Conservation (phyloP, 2,797 vertebrate species). For the Liasis olivaceus region DNA sequence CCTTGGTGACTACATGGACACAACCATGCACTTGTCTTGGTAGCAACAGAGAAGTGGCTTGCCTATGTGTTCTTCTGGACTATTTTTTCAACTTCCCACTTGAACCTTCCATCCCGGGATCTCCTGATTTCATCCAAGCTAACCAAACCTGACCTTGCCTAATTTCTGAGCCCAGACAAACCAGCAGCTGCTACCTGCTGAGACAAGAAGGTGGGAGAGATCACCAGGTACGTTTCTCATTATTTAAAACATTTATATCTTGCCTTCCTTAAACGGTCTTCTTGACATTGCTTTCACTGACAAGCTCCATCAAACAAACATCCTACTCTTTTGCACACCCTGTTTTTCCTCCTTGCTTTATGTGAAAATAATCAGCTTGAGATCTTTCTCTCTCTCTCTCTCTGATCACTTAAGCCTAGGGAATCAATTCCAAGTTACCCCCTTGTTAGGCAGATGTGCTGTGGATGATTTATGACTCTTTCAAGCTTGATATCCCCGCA, state of each 20-base stretch:
- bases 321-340: background rate
- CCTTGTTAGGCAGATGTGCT: conserved; percentile 69
- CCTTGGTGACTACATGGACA: background rate
- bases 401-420: conserved; percentile 39
- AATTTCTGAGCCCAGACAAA: background rate
- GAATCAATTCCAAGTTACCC: conserved; percentile 63
- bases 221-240: background rate
- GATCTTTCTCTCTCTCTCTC: background rate
- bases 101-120: background rate
- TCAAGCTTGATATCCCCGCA: conserved; percentile 64
- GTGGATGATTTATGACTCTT: conserved; percentile 70
- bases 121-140: background rate
- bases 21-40: background rate
- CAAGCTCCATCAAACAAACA: background rate
- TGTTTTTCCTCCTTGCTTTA: background rate
- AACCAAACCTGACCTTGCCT: background rate
- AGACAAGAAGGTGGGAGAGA: background rate
- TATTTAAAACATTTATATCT: background rate
- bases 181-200: background rate
- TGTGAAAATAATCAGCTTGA: background rate
- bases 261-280: background rate
- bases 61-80: background rate
- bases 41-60: background rate
- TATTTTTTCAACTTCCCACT: background rate
- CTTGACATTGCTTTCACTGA: background rate